A percentile compares a stretch with the other conserved stretches of the same genome.
Evolutionary conservation across 1,140 invertebrate genomes (phyloP).

Genomic region (Drosophila erecta): DNA sequence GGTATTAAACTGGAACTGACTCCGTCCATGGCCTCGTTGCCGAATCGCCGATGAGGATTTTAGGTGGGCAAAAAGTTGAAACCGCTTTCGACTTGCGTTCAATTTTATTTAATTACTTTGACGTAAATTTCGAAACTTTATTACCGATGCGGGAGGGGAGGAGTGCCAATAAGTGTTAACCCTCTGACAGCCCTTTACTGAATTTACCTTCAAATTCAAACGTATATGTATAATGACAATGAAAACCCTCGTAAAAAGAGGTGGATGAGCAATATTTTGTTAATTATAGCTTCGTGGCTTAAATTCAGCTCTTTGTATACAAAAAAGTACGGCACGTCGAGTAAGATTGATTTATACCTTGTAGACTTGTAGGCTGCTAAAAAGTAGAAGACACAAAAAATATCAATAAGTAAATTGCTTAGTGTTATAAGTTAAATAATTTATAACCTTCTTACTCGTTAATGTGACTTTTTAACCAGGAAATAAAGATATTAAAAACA

Average conservation of each 20-base stretch:
- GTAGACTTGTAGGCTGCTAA: too few species aligned
- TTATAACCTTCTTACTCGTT: background rate
- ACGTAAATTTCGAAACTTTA: constrained; percentile 65
- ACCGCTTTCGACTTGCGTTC: constrained; percentile 67
- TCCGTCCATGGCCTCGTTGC: constrained; percentile 42
- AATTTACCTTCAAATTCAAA: background rate
- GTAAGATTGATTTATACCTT: too few species aligned
- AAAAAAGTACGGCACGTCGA: too few species aligned
- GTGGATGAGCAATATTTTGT: too few species aligned
- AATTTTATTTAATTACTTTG: constrained; percentile 74
- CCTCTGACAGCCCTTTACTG: constrained; percentile 1
- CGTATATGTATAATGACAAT: too few species aligned
- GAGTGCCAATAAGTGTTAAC: constrained; percentile 9
- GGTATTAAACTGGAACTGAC: constrained; percentile 19
- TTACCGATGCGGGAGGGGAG: constrained; percentile 24
- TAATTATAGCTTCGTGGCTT: too few species aligned
- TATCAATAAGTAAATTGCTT: constrained; percentile 3
- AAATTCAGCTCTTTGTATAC: too few species aligned
- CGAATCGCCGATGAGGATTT: constrained; percentile 57
- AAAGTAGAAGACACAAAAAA: background rate
- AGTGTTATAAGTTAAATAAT: background rate
- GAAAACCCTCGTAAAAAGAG: too few species aligned
- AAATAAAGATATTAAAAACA: too few species aligned
- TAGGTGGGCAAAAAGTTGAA: constrained; percentile 60
- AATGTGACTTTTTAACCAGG: background rate